Evolutionary conservation across 1,140 invertebrate species (phyloP).

Genomic region (Parasteatoda tepidariorum): DNA sequence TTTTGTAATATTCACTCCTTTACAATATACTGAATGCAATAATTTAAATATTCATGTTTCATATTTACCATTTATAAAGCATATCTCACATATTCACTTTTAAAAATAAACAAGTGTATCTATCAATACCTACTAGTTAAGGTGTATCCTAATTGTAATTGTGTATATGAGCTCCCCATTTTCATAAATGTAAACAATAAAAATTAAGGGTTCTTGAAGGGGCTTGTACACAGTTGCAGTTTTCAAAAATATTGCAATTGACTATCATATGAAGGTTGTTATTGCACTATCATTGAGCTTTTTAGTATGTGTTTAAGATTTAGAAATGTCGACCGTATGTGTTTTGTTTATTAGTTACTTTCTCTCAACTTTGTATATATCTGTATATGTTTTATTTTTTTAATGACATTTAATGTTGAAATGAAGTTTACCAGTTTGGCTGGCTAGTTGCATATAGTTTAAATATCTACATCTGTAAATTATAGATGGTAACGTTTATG

Average conservation of each 20-base stretch:
- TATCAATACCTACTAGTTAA: not conserved
- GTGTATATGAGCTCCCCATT: no score
- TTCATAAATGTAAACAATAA: no score
- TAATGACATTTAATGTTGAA: not conserved
- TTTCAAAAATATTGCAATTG: slow-evolving; percentile 24
- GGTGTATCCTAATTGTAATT: not conserved
- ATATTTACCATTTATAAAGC: not conserved
- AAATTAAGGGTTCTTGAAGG: no score
- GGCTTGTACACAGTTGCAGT: no score
- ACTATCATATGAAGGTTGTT: slow-evolving; percentile 49
- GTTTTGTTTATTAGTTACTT: slow-evolving; percentile 37
- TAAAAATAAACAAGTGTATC: not conserved
- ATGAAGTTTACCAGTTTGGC: no score
- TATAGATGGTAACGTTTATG: no score
- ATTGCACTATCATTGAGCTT: slow-evolving; percentile 48
- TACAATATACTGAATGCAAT: not conserved
- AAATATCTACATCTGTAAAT: no score
- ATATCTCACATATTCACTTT: not conserved
- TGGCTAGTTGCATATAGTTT: no score
- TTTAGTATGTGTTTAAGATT: slow-evolving; percentile 32
- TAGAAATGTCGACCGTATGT: slow-evolving; percentile 32
- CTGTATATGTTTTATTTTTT: slow-evolving; percentile 57
- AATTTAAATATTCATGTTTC: not conserved
- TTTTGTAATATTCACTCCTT: not conserved
- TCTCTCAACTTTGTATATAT: slow-evolving; percentile 29